Evolutionary conservation across 2,888 invertebrate genomes (phyloP).

Genomic region (Megastigmus dorsalis): DNA sequence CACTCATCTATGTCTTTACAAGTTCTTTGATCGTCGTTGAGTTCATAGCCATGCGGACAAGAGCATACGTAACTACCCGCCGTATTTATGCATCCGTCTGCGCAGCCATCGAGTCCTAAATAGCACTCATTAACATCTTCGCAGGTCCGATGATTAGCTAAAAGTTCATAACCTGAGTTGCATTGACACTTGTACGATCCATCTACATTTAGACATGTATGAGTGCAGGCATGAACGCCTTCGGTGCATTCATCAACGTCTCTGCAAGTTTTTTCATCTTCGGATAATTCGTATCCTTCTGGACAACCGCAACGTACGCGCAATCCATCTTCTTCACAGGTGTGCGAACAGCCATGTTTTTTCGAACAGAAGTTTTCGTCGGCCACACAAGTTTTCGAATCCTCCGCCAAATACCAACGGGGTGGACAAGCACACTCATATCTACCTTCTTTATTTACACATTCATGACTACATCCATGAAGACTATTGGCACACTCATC

Average conservation of each 20-base stretch:
- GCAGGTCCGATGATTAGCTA: conserved; percentile 67
- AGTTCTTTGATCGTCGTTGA: conserved; percentile 61
- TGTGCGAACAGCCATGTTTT: conserved; percentile 70
- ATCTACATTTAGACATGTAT: conserved; percentile 76
- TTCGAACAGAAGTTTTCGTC: conserved; percentile 66
- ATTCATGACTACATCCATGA: conserved; percentile 71
- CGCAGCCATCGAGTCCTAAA: conserved; percentile 61
- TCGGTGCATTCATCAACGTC: conserved; percentile 73
- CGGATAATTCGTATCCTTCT: conserved; percentile 75
- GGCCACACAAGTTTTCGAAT: conserved; percentile 66
- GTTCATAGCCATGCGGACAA: conserved; percentile 75
- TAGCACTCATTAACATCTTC: conserved; percentile 72
- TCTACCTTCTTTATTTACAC: conserved; percentile 76
- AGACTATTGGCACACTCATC: conserved; percentile 67
- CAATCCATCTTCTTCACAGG: conserved; percentile 67
- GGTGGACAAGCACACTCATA: conserved; percentile 76
- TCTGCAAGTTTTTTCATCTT: conserved; percentile 69
- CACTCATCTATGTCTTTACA: conserved; percentile 77
- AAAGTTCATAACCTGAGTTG: conserved; percentile 74
- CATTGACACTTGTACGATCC: conserved; percentile 79
- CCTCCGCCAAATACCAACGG: conserved; percentile 68
- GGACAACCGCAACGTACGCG: conserved; percentile 74
- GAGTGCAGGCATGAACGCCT: conserved; percentile 76
- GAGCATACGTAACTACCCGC: conserved; percentile 76
- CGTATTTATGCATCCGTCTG: conserved; percentile 75